Percentiles rank a stretch among this genome's conserved stretches.
Conservation (phyloP, 1,140 invertebrate species). For the Drosophila asahinai region DNA sequence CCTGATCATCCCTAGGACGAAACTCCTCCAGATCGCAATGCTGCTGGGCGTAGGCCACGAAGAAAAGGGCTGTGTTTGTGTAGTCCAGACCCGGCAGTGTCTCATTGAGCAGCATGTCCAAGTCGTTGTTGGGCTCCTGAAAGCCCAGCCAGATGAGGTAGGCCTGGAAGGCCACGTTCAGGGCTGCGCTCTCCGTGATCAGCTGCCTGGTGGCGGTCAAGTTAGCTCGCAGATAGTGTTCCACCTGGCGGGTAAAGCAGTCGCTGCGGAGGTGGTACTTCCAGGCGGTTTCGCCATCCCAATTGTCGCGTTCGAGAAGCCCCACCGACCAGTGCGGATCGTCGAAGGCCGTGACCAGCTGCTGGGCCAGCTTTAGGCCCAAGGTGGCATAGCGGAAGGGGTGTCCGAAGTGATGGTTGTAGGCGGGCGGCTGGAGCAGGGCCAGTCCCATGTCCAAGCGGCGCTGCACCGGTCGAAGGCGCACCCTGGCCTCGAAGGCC, state of each 20-base stretch:
- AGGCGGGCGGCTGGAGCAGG: conserved; percentile 97
- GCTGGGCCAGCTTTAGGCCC: conserved; percentile 96
- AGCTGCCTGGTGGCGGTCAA: conserved; percentile 88
- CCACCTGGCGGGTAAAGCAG: conserved; percentile 97
- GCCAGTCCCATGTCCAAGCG: conserved; percentile 98
- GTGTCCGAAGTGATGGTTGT: conserved; percentile 93
- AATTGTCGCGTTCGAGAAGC: conserved; percentile 88
- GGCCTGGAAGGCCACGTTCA: conserved; percentile 88
- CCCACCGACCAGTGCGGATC: conserved; percentile 98
- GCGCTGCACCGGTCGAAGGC: conserved; percentile 93
- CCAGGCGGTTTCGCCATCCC: conserved; percentile 96
- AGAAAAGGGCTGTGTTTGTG: conserved; percentile 89
- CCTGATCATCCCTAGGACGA: background rate
- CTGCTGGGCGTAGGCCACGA: conserved; percentile 88
- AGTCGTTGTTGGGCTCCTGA: conserved; percentile 71
- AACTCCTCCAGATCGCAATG: conserved; percentile 45
- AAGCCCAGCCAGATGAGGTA: conserved; percentile 84
- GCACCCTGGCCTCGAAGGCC: conserved; percentile 62
- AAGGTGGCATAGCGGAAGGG: conserved; percentile 97
- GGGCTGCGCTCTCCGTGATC: conserved; percentile 88
- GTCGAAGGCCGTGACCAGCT: conserved; percentile 97
- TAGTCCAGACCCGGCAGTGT: conserved; percentile 70
- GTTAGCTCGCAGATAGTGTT: conserved; percentile 85
- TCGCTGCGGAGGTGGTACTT: conserved; percentile 94
- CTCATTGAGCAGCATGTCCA: conserved; percentile 52